Conservation (phyloP, 2,888 invertebrate species). For the Phortica okadai region DNA sequence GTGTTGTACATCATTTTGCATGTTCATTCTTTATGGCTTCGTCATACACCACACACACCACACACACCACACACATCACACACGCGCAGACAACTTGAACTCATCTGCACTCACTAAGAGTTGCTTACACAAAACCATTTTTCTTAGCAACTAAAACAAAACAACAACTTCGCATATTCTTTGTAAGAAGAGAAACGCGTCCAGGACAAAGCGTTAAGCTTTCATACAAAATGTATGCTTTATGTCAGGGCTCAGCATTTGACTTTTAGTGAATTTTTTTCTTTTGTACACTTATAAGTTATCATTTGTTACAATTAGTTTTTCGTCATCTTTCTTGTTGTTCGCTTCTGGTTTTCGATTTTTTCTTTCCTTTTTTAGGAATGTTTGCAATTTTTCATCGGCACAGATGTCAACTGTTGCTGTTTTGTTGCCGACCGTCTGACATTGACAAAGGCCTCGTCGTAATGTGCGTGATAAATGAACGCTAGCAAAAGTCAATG, state of each 20-base stretch:
- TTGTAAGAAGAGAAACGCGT: background rate
- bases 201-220: background rate
- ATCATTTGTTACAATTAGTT: constrained; percentile 33
- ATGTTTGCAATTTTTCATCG: constrained; percentile 27
- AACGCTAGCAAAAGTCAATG: constrained; percentile 28
- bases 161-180: background rate
- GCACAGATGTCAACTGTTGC: constrained; percentile 32
- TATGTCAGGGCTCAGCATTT: background rate
- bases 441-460: constrained; percentile 32
- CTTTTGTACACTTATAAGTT: constrained; percentile 24
- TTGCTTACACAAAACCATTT: background rate
- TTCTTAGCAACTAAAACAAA: background rate
- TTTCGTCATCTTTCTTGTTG: constrained; percentile 16
- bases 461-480: constrained; percentile 28
- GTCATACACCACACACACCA: background rate
- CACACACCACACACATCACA: too few species aligned
- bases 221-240: constrained; percentile 1
- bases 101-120: background rate
- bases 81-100: background rate
- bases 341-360: background rate
- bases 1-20: constrained; percentile 5
- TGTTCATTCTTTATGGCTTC: background rate
- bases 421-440: constrained; percentile 21
- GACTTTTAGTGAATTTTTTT: background rate
- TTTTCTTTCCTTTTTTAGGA: constrained; percentile 12